phyloP scores from a whole-genome alignment of 2,888 invertebrate species.

The Seladonia tumulorum region DNA sequence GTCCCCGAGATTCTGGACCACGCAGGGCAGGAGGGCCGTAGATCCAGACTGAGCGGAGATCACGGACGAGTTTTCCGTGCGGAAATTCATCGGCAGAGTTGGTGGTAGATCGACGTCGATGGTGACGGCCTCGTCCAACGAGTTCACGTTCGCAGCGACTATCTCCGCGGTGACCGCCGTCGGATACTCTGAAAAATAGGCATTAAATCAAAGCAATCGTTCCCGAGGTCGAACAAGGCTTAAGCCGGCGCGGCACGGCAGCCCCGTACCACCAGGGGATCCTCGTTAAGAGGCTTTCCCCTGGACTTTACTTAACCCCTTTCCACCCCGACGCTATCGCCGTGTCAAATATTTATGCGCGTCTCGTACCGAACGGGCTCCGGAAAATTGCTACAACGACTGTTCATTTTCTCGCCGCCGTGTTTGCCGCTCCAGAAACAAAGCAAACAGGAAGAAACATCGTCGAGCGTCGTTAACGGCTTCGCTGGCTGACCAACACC shows the following conservation, averaged over 20 bases:
- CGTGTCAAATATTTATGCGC: constrained; percentile 57
- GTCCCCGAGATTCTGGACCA: constrained; percentile 94
- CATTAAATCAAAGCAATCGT: constrained; percentile 65
- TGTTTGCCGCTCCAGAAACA: not conserved
- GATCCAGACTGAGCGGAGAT: constrained; percentile 94
- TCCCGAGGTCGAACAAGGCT: constrained; percentile 56
- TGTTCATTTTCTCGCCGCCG: constrained; percentile 20
- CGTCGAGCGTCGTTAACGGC: not conserved
- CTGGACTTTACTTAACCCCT: constrained; percentile 66
- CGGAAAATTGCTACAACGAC: constrained; percentile 21
- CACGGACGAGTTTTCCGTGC: constrained; percentile 92
- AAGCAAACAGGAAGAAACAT: not conserved
- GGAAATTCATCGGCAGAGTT: constrained; percentile 90
- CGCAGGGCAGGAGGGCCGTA: constrained; percentile 92
- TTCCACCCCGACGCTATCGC: constrained; percentile 36
- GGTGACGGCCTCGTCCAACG: constrained; percentile 75
- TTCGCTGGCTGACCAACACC: not conserved
- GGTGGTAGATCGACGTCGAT: constrained; percentile 80
- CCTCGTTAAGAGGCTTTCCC: constrained; percentile 72
- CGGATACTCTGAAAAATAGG: constrained; percentile 68
- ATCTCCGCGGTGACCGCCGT: constrained; percentile 78
- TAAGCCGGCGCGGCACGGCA: constrained; percentile 44
- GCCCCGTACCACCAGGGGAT: constrained; percentile 45
- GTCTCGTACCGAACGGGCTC: constrained; percentile 26
- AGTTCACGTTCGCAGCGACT: constrained; percentile 76